Base-by-base conservation (phyloP, 2,888 invertebrate genomes). In the Dermolepida albohirtum region DNA sequence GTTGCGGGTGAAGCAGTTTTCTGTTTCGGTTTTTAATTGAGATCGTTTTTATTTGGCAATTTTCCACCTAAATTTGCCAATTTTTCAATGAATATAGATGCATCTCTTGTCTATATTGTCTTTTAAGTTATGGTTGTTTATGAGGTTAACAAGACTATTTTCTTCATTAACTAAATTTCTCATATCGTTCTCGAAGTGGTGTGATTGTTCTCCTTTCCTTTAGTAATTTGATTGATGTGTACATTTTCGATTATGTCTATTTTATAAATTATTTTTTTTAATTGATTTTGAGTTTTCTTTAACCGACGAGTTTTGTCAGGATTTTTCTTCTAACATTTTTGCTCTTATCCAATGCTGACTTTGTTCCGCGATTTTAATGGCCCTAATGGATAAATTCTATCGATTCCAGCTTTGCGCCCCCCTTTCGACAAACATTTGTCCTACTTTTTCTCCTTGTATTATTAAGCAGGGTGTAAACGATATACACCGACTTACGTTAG, bases 401-500 rank as follows among this genome's bases (percentile, higher is more conserved):
- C 94, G 72, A 93, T 90, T 40, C 93, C 93, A 2, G 89, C 89
- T 67, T 87, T 87, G 74, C 91, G 91, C 43, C 93, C 87, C n/a
- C 29, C 93, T 87, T 80, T 94, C 94, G 78, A 94, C 92, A 78
- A 94, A 94, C 91, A 94, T 91, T 84, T 94, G 94, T 11, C 94
- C 89, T 29, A 94, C 93, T 89, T 77, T 75, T 47, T 79, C 80
- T 11, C 78, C 78, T n/a, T n/a, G n/a, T n/a, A n/a, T n/a, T n/a
- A n/a, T n/a, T n/a, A n/a, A n/a, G n/a, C n/a, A n/a, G n/a, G n/a
- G n/a, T n/a, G n/a, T n/a, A n/a, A n/a, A n/a, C n/a, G n/a, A n/a
- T n/a, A n/a, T n/a, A n/a, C n/a, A n/a, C n/a, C n/a, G n/a, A n/a
- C n/a, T n/a, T n/a, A n/a, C n/a, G n/a, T n/a, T n/a, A n/a, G n/a